A percentile compares a stretch with the other conserved stretches of the same genome.
Evolutionary conservation across 2,113 vertebrate genomes (phyloP).

Genomic region (Alces alces): DNA sequence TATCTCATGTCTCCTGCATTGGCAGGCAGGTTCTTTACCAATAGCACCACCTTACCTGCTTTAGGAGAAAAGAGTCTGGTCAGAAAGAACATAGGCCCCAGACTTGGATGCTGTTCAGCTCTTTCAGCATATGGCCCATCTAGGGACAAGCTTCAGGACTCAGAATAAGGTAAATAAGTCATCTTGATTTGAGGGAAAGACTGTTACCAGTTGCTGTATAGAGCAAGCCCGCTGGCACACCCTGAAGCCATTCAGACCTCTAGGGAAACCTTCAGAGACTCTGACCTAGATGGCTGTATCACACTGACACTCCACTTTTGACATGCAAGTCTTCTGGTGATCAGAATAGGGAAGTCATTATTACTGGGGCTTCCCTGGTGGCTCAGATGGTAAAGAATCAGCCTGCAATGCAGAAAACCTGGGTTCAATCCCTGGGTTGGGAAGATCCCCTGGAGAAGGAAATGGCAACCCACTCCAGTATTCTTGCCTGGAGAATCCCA

Average conservation of each 20-base stretch:
- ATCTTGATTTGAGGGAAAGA: neutral
- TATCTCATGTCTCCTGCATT: neutral
- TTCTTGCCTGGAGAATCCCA: neutral
- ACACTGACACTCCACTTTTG: neutral
- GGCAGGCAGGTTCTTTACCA: neutral
- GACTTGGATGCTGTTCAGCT: rapidly evolving
- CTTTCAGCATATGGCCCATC: neutral
- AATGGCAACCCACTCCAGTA: neutral
- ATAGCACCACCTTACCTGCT: neutral
- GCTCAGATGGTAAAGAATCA: neutral
- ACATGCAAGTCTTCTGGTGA: neutral
- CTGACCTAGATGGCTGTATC: neutral
- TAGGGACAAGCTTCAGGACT: neutral
- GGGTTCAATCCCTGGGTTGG: neutral
- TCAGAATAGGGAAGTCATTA: neutral
- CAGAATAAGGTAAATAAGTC: neutral
- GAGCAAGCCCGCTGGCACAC: neutral
- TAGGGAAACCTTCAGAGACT: neutral
- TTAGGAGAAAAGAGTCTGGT: neutral
- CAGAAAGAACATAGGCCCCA: neutral
- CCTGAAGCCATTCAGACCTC: neutral
- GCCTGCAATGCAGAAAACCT: neutral
- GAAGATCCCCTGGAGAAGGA: neutral
- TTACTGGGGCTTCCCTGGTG: neutral
- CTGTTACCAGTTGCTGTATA: neutral